Conservation (phyloP, 2,113 vertebrate species). For the Hemiscyllium ocellatum region DNA sequence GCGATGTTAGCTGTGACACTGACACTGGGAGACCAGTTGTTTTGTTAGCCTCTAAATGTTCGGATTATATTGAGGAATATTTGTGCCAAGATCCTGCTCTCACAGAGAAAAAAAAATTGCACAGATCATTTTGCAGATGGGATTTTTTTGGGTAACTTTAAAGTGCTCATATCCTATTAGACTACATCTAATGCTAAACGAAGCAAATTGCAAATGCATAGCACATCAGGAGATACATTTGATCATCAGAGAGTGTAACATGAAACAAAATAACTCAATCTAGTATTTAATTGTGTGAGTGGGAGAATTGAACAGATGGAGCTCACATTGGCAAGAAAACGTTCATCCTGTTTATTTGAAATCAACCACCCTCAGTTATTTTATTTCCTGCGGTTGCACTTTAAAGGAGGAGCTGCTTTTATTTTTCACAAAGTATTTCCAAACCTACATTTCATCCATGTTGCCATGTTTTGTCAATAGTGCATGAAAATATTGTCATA, state of each 20-base stretch:
- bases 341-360: conserved; percentile 16
- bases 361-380: conserved; percentile 9
- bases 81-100: not conserved
- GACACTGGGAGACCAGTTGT: conserved; percentile 7
- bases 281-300: not conserved
- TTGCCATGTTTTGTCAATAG: not conserved
- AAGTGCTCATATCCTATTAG: not conserved
- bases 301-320: conserved; percentile 24
- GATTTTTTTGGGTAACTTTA: not conserved
- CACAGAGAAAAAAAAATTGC: not conserved
- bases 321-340: not conserved
- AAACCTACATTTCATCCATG: not conserved
- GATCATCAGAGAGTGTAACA: not conserved
- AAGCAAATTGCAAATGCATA: conserved; percentile 11
- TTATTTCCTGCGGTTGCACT: conserved; percentile 21
- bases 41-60: not conserved
- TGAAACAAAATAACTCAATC: not conserved
- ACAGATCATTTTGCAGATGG: conserved; percentile 18
- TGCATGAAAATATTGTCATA: not conserved
- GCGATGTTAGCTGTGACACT: not conserved
- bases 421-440: not conserved
- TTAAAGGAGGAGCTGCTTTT: not conserved
- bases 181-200: not conserved
- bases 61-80: not conserved
- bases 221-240: not conserved